These are phyloP conservation scores for Acrocera orbiculus DNA, from an alignment of 2,888 invertebrate species.

Conservation along the genomic window DNA sequence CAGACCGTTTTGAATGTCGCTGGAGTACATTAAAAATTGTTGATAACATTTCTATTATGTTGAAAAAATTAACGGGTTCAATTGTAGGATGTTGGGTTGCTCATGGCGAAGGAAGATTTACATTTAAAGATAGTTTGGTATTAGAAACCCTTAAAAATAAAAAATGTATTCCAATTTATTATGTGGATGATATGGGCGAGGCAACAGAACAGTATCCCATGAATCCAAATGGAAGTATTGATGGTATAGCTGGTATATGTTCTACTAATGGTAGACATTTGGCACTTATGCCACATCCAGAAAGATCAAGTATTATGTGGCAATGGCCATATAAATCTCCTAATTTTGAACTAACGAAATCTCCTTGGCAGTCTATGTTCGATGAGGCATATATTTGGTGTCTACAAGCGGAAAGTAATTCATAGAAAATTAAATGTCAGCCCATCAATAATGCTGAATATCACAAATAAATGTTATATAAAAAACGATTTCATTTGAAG, in stretches of 20 bases:
- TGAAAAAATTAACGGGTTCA: slow-evolving; percentile 74
- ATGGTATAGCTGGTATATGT: slow-evolving; percentile 77
- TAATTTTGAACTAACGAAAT: slow-evolving; percentile 37
- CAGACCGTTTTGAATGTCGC: slow-evolving; percentile 69
- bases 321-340: slow-evolving; percentile 65
- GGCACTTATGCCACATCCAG: slow-evolving; percentile 98
- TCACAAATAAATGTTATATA: no score
- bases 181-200: slow-evolving; percentile 59
- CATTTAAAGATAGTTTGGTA: slow-evolving; percentile 35
- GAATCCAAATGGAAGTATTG: slow-evolving; percentile 83
- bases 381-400: slow-evolving; percentile 70
- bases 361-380: slow-evolving; percentile 89
- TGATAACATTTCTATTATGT: slow-evolving; percentile 50
- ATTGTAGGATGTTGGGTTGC: slow-evolving; percentile 91
- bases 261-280: slow-evolving; percentile 84
- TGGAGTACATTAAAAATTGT: slow-evolving; percentile 61
- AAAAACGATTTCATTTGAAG: no score
- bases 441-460: no score
- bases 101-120: slow-evolving; percentile 83
- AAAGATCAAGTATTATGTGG: slow-evolving; percentile 76
- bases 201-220: slow-evolving; percentile 74
- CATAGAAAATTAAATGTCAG: no score
- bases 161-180: slow-evolving; percentile 59
- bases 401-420: no score
- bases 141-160: slow-evolving; percentile 35